A percentile compares a stretch with the other conserved stretches of the same genome.
phyloP scores from a whole-genome alignment of 2,113 vertebrate genomes.

The Cavia porcellus region DNA sequence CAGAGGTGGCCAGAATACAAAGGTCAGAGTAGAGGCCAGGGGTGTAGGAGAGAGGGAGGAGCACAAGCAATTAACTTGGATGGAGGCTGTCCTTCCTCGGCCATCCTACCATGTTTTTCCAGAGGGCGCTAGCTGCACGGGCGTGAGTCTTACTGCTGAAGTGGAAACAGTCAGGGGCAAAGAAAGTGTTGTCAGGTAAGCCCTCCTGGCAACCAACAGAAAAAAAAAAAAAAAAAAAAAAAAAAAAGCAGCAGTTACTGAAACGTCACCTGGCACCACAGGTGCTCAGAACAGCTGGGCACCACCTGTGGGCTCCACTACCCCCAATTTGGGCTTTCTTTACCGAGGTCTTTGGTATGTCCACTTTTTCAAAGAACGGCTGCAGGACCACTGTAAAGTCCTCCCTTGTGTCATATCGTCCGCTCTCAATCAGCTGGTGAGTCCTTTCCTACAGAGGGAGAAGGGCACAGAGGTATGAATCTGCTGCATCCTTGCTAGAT shows the following conservation, averaged over 20 bases:
- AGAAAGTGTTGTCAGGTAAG: constrained; percentile 85
- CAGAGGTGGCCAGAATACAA: neutral
- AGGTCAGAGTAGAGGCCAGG: neutral
- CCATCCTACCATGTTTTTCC: constrained; percentile 90
- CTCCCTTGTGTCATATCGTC: constrained; percentile 87
- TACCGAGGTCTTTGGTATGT: constrained; percentile 87
- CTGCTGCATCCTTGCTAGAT: fast-evolving
- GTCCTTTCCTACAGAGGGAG: constrained; percentile 82
- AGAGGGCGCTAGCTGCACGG: constrained; percentile 84
- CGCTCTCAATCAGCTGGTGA: constrained; percentile 82
- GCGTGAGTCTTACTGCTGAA: constrained; percentile 87
- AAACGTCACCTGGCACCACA: fast-evolving
- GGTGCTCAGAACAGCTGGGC: neutral
- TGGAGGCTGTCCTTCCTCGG: too few species aligned
- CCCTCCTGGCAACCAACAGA: constrained; percentile 83
- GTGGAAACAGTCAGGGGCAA: constrained; percentile 92
- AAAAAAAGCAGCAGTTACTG: neutral
- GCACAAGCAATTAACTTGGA: neutral
- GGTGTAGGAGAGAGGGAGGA: neutral
- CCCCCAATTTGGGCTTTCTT: neutral
- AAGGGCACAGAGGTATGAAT: neutral
- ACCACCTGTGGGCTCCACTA: fast-evolving
- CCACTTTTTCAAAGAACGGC: constrained; percentile 83
- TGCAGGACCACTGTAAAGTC: constrained; percentile 91
- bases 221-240: neutral